Evolutionary conservation across 2,888 invertebrate genomes (phyloP), one percentile per base, ranked within the genome.

Genomic region (Pseudanteris insignis): DNA sequence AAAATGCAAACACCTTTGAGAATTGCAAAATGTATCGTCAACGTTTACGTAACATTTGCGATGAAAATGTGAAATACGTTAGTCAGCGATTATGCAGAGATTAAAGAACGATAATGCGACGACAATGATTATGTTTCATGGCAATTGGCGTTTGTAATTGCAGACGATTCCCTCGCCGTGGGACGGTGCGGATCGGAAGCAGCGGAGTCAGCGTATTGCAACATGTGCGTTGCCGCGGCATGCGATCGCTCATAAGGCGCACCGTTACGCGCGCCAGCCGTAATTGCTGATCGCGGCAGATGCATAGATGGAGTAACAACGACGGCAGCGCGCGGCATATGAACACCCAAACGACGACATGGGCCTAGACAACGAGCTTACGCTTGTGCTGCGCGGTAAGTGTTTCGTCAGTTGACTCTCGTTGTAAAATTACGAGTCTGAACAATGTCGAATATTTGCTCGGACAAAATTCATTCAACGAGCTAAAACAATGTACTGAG

Each of bases 371-470:
- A 34, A 54, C 2, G 69, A 71, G 37, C 47, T 71, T 10, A 59
- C 67, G 12, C 55, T 48, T 14, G 57, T 72, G 26, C 46, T 73
- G 25, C 65, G 67, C 14, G 74, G 74, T 74, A 67, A 51, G 63
- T 63, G 40, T n/a, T n/a, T n/a, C 40, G n/a, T n/a, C n/a, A n/a
- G n/a, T n/a, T n/a, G n/a, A n/a, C n/a, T n/a, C n/a, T n/a, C n/a
- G n/a, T n/a, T n/a, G n/a, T n/a, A n/a, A n/a, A n/a, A n/a, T n/a
- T n/a, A n/a, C n/a, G n/a, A n/a, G n/a, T n/a, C n/a, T n/a, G n/a
- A n/a, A n/a, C n/a, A n/a, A n/a, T n/a, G n/a, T n/a, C n/a, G n/a
- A n/a, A n/a, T n/a, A n/a, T n/a, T n/a, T n/a, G n/a, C n/a, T n/a
- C n/a, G n/a, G n/a, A n/a, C n/a, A n/a, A n/a, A n/a, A n/a, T n/a